Evolutionary conservation across 2,113 vertebrate genomes (phyloP).

Genomic region (Salvelinus alpinus): DNA sequence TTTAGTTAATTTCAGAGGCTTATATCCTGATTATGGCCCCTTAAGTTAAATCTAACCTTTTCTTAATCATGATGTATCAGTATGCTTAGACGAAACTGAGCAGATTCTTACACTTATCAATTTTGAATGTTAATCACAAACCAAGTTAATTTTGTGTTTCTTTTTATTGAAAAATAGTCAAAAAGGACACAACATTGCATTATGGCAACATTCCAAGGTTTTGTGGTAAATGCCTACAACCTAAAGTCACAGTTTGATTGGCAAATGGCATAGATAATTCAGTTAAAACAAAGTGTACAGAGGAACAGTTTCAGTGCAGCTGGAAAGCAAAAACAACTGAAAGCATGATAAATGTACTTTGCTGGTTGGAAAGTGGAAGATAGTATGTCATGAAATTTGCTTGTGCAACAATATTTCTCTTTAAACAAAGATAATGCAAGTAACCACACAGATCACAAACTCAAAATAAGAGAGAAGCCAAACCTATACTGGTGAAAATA

Average conservation of each 20-base stretch:
- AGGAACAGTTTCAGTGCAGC: conserved; percentile 58
- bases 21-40: too few relatives aligned
- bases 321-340: conserved; percentile 10
- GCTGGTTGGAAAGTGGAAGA: too few relatives aligned
- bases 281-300: conserved; percentile 10
- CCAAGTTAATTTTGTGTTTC: background rate
- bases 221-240: too few relatives aligned
- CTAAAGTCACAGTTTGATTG: conserved; percentile 22
- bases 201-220: too few relatives aligned
- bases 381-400: background rate
- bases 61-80: too few relatives aligned
- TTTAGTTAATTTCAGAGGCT: too few relatives aligned
- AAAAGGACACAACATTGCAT: too few relatives aligned
- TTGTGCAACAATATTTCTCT: conserved; percentile 63
- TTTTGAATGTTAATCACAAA: too few relatives aligned
- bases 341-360: background rate
- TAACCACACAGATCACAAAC: conserved; percentile 23
- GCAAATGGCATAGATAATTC: background rate
- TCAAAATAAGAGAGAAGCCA: conserved; percentile 7
- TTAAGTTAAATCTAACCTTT: too few relatives aligned
- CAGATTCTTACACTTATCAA: too few relatives aligned
- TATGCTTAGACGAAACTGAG: too few relatives aligned
- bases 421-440: conserved; percentile 77
- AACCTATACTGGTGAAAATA: too few relatives aligned
- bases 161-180: conserved; percentile 65